Evolutionary conservation across 2,797 vertebrate genomes (phyloP), one percentile per base, ranked within the genome.

Genomic region (Selene dorsalis): DNA sequence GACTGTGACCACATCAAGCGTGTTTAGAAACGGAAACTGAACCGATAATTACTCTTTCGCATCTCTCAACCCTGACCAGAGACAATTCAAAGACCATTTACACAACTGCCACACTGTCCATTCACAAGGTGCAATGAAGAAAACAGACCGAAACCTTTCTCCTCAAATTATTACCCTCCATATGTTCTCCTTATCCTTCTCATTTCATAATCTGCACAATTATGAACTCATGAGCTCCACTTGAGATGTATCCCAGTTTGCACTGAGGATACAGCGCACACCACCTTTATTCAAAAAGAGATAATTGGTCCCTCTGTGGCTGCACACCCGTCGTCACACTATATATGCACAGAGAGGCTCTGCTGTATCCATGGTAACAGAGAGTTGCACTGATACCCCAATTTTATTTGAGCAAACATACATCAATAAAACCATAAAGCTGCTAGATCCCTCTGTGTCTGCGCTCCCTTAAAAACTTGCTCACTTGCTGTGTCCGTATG

Each of bases 261-360:
- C 43, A 55, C 24, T 28, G 61, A 55, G 57, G 14, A 57, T 52
- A 38, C 24, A n/a, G 50, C 3, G 12, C 55, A 57, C 1, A 17
- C 43, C 32, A 53, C 20, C 59, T 62, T 80, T 69, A 79, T 80
- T 82, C 60, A 69, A 17, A 68, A 65, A 75, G 57, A 82, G 59
- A 88, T 93, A 93, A 94, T 93, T 93, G 91, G 91, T 89, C 90
- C 92, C 92, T 78, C 35, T 75, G 91, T 65, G 91, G 69, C 73
- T 32, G n/a, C 60, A 52, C 74, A 72, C 60, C 71, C 76, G 75
- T 73, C 39, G 8, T 69, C 78, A 69, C 57, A 32, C 80, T 85
- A 74, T 83, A 73, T 87, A 88, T 84, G 78, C 80, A 80, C 76
- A 45, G 47, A 74, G 58, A 77, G 77, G 47, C 67, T 80, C 69